Percentiles rank a stretch among this genome's conserved stretches.
These are phyloP conservation scores for Thamnaconus septentrionalis DNA, from an alignment of 2,113 vertebrate genomes.

Conservation along the genomic window DNA sequence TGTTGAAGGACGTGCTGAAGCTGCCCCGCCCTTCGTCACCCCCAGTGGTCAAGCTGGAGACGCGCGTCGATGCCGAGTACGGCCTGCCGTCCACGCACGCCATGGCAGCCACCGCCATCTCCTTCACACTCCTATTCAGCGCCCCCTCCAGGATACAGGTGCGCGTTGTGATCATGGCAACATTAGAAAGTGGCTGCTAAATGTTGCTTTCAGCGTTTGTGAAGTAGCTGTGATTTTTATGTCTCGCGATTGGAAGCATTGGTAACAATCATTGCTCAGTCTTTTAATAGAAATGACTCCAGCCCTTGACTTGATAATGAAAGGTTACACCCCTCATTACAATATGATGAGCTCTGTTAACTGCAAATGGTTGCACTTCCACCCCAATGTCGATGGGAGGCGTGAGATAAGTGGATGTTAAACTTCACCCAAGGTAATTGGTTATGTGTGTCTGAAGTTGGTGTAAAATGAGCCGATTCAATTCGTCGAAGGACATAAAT, in stretches of 20 bases:
- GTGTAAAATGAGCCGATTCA: not conserved
- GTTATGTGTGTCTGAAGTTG: not conserved
- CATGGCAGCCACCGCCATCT: constrained; percentile 91
- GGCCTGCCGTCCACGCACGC: constrained; percentile 96
- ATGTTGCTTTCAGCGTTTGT: not conserved
- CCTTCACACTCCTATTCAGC: constrained; percentile 85
- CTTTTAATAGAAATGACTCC: too few relatives aligned
- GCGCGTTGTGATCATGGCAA: not conserved
- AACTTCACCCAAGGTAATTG: too few relatives aligned
- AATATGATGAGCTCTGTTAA: too few relatives aligned
- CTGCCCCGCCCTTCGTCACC: constrained; percentile 89
- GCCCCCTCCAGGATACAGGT: constrained; percentile 87
- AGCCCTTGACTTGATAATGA: too few relatives aligned
- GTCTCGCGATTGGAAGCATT: not conserved
- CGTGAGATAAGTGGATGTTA: too few relatives aligned
- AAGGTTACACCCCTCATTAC: too few relatives aligned
- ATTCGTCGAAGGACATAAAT: not conserved
- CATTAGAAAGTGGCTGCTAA: too few relatives aligned
- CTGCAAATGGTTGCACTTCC: too few relatives aligned
- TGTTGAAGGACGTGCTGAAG: constrained; percentile 92
- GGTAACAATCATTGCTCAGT: too few relatives aligned
- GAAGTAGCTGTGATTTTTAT: not conserved
- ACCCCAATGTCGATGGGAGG: too few relatives aligned
- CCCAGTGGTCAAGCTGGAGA: constrained; percentile 91
- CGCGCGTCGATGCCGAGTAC: constrained; percentile 82